These are phyloP conservation scores for Cotesia chilonis DNA, from an alignment of 1,140 invertebrate genomes.

Conservation along the genomic window DNA sequence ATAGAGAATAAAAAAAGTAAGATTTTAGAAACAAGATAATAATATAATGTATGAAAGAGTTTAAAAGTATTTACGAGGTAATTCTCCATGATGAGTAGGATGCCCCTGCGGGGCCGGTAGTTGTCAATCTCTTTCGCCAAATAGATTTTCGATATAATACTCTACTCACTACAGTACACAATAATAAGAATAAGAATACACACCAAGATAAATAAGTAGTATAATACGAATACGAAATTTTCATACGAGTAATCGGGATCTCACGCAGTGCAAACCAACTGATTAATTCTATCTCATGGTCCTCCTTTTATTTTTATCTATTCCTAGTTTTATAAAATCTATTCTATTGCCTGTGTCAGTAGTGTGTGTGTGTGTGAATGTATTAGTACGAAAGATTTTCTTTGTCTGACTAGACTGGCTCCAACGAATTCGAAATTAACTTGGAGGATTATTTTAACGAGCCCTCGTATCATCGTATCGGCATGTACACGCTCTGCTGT, in stretches of 20 bases:
- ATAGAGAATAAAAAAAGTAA: slow-evolving; percentile 17
- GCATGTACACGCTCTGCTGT: no score
- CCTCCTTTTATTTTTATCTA: no score
- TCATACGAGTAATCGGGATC: slow-evolving; percentile 16
- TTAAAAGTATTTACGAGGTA: slow-evolving; percentile 1
- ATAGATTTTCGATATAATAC: slow-evolving; percentile 37
- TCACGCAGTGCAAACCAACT: slow-evolving; percentile 3
- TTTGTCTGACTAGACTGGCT: slow-evolving; percentile 7
- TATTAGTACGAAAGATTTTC: neutral
- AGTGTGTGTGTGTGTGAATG: neutral
- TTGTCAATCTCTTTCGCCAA: slow-evolving; percentile 34
- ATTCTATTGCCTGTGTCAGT: no score
- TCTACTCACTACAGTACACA: neutral
- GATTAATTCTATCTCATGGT: slow-evolving; percentile 6
- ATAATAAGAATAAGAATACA: no score
- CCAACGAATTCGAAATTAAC: slow-evolving; percentile 8
- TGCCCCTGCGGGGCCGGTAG: slow-evolving; percentile 35
- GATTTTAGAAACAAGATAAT: slow-evolving; percentile 15
- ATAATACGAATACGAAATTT: slow-evolving; percentile 9
- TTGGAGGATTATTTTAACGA: neutral
- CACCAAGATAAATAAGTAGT: no score
- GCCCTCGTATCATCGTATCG: neutral
- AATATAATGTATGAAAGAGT: slow-evolving; percentile 14
- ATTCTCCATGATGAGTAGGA: slow-evolving; percentile 26
- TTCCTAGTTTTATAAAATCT: no score